Conservation (phyloP, 1,140 invertebrate genomes). For the Hydropsyche tenuis region DNA sequence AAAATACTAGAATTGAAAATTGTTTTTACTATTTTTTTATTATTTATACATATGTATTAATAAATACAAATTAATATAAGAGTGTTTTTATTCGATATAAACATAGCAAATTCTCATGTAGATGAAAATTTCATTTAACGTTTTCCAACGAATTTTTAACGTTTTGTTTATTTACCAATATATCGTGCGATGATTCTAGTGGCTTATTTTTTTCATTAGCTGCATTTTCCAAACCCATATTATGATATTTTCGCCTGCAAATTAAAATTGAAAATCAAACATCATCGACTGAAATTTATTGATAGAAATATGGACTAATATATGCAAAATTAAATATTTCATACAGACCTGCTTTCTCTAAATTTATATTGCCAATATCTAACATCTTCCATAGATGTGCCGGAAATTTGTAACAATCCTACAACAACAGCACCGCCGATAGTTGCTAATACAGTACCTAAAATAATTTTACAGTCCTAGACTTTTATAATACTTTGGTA, state of each 20-base stretch:
- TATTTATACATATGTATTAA: too few species aligned
- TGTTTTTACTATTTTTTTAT: too few species aligned
- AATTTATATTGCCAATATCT: slow-evolving; percentile 63
- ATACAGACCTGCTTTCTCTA: slow-evolving; percentile 52
- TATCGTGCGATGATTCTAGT: neutral
- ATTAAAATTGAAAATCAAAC: neutral
- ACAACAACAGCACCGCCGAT: slow-evolving; percentile 60
- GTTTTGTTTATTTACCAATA: neutral
- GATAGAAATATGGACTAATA: too few species aligned
- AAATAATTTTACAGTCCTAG: too few species aligned
- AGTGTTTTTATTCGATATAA: too few species aligned
- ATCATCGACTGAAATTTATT: too few species aligned
- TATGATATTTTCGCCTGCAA: neutral
- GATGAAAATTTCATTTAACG: neutral
- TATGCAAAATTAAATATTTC: neutral
- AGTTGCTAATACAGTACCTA: slow-evolving; percentile 40
- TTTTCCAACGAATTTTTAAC: neutral
- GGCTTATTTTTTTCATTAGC: neutral
- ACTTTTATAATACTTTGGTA: too few species aligned
- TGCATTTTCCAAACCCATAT: neutral
- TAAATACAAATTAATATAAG: too few species aligned
- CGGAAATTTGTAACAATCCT: slow-evolving; percentile 60
- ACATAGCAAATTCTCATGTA: too few species aligned
- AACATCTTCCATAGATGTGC: slow-evolving; percentile 63
- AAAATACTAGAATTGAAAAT: too few species aligned